Evolutionary conservation across 2,888 invertebrate species (phyloP).

Genomic region (Andrena trimmerana): DNA sequence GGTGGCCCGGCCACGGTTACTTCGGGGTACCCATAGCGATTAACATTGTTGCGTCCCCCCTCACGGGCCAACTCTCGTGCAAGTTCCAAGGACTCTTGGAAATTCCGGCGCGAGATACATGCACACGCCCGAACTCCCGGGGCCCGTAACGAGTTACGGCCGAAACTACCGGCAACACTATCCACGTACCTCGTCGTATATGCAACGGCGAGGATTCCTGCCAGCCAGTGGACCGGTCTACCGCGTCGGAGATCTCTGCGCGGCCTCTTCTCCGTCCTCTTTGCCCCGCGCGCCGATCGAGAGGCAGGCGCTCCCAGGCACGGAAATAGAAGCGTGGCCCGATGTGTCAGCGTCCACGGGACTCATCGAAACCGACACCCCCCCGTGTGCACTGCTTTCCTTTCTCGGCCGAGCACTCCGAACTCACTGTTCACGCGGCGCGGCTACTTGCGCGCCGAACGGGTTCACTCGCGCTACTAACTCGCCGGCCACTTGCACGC

Average conservation of each 20-base stretch:
- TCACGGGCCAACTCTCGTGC: too few relatives aligned
- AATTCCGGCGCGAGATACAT: conserved; percentile 28
- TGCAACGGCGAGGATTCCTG: conserved; percentile 28
- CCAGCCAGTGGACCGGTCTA: conserved; percentile 36
- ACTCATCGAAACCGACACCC: not conserved
- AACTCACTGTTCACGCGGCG: too few relatives aligned
- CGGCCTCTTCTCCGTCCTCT: not conserved
- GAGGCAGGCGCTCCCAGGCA: not conserved
- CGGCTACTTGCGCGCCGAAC: conserved; percentile 49
- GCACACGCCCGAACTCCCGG: conserved; percentile 20
- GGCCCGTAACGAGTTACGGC: conserved; percentile 36
- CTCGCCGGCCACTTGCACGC: conserved; percentile 59
- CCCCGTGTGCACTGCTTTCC: too few relatives aligned
- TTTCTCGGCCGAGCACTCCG: too few relatives aligned
- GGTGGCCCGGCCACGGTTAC: conserved; percentile 9
- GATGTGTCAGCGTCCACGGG: conserved; percentile 7
- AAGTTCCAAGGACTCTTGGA: conserved; percentile 13
- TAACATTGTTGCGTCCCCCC: conserved; percentile 39
- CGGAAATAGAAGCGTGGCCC: conserved; percentile 42
- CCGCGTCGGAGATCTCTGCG: not conserved
- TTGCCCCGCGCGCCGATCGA: not conserved
- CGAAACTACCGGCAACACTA: conserved; percentile 30
- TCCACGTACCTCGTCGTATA: conserved; percentile 52
- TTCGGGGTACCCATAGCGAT: conserved; percentile 35
- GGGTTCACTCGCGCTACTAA: conserved; percentile 67